phyloP scores from a whole-genome alignment of 2,113 vertebrate species.

The Bujurquina vittata region DNA sequence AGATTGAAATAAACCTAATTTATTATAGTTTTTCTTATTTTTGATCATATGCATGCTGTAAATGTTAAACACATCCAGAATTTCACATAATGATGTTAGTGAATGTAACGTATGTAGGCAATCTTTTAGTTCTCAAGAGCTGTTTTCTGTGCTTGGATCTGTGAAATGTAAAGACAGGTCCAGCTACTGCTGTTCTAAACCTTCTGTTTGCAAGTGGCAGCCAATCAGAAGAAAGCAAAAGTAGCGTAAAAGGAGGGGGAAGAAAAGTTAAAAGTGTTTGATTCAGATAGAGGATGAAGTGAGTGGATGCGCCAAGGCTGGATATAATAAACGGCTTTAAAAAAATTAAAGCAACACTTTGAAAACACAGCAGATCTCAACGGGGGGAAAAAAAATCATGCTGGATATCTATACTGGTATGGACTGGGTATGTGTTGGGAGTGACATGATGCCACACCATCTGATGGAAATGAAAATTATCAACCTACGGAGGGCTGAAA shows the following conservation, averaged over 20 bases:
- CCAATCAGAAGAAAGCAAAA: conserved; percentile 1
- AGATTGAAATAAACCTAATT: not conserved
- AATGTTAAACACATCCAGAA: not conserved
- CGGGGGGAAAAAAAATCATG: too few species aligned
- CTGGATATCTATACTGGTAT: too few species aligned
- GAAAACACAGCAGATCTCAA: too few species aligned
- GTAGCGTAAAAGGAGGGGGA: not conserved
- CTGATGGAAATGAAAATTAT: too few species aligned
- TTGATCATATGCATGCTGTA: not conserved
- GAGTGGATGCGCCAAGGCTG: not conserved
- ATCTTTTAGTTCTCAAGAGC: not conserved
- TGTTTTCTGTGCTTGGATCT: not conserved
- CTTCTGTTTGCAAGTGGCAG: not conserved
- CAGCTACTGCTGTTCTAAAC: not conserved
- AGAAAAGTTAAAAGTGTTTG: not conserved
- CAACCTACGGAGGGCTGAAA: too few species aligned
- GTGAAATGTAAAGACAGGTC: not conserved
- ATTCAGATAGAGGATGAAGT: not conserved
- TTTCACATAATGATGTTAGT: not conserved
- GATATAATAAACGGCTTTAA: not conserved
- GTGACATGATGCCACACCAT: too few species aligned
- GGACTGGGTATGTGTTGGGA: too few species aligned
- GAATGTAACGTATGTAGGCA: not conserved
- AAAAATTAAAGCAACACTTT: too few species aligned
- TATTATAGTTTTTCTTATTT: not conserved